Evolutionary conservation across 2,888 invertebrate species (phyloP), one percentile per base, ranked within the genome.

Genomic region (Andrena minutula): DNA sequence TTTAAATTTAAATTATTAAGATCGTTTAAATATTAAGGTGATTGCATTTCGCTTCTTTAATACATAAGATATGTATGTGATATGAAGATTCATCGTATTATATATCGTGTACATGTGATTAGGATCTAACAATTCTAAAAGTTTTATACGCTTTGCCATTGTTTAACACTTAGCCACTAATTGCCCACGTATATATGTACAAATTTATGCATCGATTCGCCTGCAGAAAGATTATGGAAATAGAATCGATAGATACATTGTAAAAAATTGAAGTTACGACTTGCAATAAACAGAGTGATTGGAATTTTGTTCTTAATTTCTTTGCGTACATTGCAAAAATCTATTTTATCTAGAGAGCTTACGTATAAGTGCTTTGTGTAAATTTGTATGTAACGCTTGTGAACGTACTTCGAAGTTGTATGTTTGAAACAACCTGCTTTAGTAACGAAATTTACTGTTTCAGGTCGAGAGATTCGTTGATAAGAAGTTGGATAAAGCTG

Each of bases 391-490:
- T 20, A 12, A 49, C 2, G 20, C 53, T 30, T 53, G 2, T 5
- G 8, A 53, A n/a, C 6, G 41, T n/a, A 23, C 35, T 35, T 35
- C 0, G 4, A 35, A 51, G 56, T 23, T 5, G 26, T 26, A 28
- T 0, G 20, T 0, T 12, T 60, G n/a, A 32, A 69, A 28, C 32
- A 8, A 32, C 35, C 23, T 26, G 20, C 12, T 16, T 69, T 61
- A 75, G 51, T 79, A 83, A 83, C 8, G 51, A 26, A 64, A 8
- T 16, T 71, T 73, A 66, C n/a, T 83, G 70, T 89, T 87, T 68
- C 95, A 98, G 97, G 96, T 97, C 89, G 98, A 97, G 94, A 95
- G 96, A 93, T 97, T 95, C 95, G 96, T 98, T 85, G 97, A 98
- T 93, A 96, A 96, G 87, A 97, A 98, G 94, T 88, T 97, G 86